Evolutionary conservation across 2,888 invertebrate genomes (phyloP), one percentile per base, ranked within the genome.

Genomic region (Tuta absoluta): DNA sequence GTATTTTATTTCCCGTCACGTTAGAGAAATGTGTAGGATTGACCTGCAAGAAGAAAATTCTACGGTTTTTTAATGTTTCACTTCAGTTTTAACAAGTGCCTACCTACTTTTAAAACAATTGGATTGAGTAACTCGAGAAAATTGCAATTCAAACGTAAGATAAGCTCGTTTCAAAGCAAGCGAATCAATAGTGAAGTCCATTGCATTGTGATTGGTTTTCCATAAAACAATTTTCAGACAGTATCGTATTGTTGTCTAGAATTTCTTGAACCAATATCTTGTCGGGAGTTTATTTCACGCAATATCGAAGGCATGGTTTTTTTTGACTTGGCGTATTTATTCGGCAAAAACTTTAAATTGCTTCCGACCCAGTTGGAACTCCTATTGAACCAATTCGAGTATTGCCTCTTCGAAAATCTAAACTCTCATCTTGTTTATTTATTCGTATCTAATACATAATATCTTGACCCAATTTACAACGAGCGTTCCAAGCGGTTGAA

Each of bases 311-410:
- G 77, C 76, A 76, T 78, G 75, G 77, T 75, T 75, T 81, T 85
- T 85, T 86, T 86, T 86, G 81, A 86, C 84, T 86, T 79, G 77
- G 80, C 79, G 73, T 86, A 88, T 89, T 88, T 88, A 89, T 88
- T 87, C 77, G 80, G 78, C 78, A 84, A 85, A 89, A 89, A 90
- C 85, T 91, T 91, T 89, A 89, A 89, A 90, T 90, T 90, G 87
- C 85, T 83, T 86, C 79, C 81, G 89, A 86, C 89, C 89, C 80
- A 89, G 84, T 89, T 90, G 70, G 75, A 78, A 71, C 76, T 79
- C 75, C 80, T 81, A 85, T 85, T 84, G 84, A 84, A 84, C 85
- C 85, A 85, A 87, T 88, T 81, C 76, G 72, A 79, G 81, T 81
- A 87, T 87, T 84, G 86, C 81, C 79, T 81, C 81, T 12, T 23